Percentiles rank a stretch among this genome's conserved stretches.
Conservation (phyloP, 2,797 vertebrate species). For the Potorous gilbertii region DNA sequence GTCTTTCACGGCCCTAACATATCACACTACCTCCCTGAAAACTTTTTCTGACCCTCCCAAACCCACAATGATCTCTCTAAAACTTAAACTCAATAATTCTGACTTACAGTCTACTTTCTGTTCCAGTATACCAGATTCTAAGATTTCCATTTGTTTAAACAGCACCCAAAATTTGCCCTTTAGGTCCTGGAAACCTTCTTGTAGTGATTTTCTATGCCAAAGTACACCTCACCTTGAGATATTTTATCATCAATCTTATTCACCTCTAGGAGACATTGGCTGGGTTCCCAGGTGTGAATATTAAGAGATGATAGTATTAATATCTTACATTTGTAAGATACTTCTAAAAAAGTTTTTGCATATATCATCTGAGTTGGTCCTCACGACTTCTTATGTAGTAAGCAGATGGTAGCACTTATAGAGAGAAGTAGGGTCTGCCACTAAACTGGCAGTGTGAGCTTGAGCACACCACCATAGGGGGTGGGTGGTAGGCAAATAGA, state of each 20-base stretch:
- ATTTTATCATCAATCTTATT: conserved; percentile 71
- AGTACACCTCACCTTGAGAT: conserved; percentile 23
- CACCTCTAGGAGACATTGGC: conserved; percentile 61
- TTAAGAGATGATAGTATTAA: conserved; percentile 49
- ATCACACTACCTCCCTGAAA: background rate
- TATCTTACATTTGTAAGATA: background rate
- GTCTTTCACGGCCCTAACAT: background rate
- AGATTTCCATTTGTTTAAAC: background rate
- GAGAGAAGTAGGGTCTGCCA: conserved; percentile 21
- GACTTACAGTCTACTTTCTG: background rate
- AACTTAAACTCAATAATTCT: background rate
- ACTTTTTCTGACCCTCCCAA: background rate
- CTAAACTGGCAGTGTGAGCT: background rate
- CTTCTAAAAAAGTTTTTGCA: background rate
- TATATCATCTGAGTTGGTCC: conserved; percentile 73
- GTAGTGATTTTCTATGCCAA: conserved; percentile 1
- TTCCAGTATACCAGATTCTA: background rate
- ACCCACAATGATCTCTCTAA: background rate
- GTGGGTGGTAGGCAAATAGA: background rate
- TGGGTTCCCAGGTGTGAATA: conserved; percentile 55
- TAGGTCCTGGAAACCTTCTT: background rate
- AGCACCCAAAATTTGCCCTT: background rate
- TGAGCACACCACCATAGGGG: background rate
- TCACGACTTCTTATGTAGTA: conserved; percentile 60
- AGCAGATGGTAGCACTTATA: conserved; percentile 57